Evolutionary conservation across 2,113 vertebrate species (phyloP).

Genomic region (Rhabdornis inornatus): DNA sequence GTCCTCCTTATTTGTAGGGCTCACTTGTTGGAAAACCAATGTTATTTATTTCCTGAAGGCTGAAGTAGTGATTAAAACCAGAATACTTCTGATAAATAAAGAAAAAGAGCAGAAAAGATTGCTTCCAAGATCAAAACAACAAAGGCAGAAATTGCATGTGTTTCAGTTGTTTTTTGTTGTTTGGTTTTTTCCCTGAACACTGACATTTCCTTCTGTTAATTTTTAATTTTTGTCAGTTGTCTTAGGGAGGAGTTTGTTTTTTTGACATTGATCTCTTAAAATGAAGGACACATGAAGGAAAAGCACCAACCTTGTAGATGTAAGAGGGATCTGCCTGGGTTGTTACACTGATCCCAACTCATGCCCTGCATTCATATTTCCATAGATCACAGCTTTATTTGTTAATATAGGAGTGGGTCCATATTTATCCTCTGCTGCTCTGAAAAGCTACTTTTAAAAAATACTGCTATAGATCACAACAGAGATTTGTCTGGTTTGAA

Average conservation of each 20-base stretch:
- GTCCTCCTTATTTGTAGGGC: not conserved
- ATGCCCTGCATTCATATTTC: not conserved
- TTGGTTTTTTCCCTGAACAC: accelerated
- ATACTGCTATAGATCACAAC: not conserved
- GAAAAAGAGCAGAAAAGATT: not conserved
- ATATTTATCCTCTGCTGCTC: not conserved
- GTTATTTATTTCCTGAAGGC: not conserved
- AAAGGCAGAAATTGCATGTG: not conserved
- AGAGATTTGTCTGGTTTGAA: not conserved
- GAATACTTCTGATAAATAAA: not conserved
- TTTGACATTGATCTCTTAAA: not conserved
- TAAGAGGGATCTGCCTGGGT: not conserved
- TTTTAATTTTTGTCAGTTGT: not conserved
- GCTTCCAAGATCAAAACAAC: not conserved
- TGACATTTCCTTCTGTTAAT: not conserved
- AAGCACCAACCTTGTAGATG: not conserved
- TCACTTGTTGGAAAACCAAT: not conserved
- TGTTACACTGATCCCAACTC: not conserved
- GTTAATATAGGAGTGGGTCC: not conserved
- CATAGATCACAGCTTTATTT: not conserved
- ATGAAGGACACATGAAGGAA: not conserved
- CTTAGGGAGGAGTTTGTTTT: not conserved
- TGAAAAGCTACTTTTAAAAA: not conserved
- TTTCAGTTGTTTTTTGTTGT: not conserved
- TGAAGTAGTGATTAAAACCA: not conserved